phyloP scores from a whole-genome alignment of 30 jellyfish, hydroid and myxozoan species.

The Calvadosia cruxmelitensis region DNA sequence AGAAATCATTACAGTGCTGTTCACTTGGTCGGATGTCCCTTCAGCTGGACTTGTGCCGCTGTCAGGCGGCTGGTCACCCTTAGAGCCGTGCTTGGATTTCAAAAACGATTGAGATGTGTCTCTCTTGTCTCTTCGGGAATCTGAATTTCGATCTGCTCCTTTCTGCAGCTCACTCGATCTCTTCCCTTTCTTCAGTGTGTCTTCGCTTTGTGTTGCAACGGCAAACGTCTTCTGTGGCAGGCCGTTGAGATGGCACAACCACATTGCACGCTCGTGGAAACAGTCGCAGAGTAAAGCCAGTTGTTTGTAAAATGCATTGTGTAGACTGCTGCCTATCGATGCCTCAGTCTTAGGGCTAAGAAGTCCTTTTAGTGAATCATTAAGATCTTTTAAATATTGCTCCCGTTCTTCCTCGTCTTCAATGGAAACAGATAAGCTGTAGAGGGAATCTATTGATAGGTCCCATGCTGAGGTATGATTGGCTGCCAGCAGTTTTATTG shows the following conservation, averaged over 20 bases:
- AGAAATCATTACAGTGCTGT: too few relatives aligned
- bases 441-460: not conserved
- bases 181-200: not conserved
- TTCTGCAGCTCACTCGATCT: not conserved
- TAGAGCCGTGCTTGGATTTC: not conserved
- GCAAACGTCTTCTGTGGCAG: not conserved
- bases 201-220: not conserved
- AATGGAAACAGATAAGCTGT: not conserved
- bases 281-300: too few relatives aligned
- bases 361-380: too few relatives aligned
- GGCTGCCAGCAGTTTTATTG: not conserved
- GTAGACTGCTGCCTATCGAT: not conserved
- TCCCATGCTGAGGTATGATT: not conserved
- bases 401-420: not conserved
- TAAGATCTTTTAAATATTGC: not conserved
- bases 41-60: too few relatives aligned
- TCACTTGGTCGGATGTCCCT: too few relatives aligned
- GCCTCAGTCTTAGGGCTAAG: not conserved
- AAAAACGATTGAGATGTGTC: not conserved
- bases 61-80: too few relatives aligned
- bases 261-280: not conserved
- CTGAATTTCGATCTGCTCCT: not conserved
- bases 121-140: not conserved
- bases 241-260: not conserved
- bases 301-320: not conserved